Evolutionary conservation across 2,113 vertebrate species (phyloP), one percentile per base, ranked within the genome.

Genomic region (Pitta sordida): DNA sequence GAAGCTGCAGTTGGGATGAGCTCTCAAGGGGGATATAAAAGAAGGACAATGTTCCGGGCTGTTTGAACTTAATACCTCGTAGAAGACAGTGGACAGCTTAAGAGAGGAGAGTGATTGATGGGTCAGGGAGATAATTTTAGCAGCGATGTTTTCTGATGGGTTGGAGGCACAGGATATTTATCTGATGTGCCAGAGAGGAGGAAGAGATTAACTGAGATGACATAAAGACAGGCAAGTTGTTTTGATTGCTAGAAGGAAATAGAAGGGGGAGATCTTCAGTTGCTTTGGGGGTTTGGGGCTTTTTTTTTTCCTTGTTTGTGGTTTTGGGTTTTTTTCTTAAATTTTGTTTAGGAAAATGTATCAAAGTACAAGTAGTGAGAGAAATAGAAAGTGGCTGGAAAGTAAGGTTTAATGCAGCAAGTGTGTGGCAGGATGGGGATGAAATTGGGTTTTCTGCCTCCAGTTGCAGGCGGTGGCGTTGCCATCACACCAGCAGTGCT

Each of bases 111-210:
- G 78, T 91, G 90, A 77, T 49, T 69, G 87, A 85, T 76, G 63
- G 93, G 67, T 73, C 87, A 83, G 46, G 46, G 51, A 9, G 70
- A 37, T 91, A 69, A 83, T 83, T 90, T 94, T 89, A 96, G 93
- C 59, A 90, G 49, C 70, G 80, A 29, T 60, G 49, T 34, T 92
- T 93, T 94, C 37, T 92, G 79, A 67, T 73, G 75, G 55, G 59
- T 83, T 74, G 59, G 51, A 87, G 59, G 63, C 90, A 85, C 23
- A 26, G 94, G 91, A 30, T 91, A 34, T 9, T 79, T 84, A 43
- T 68, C 70, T 87, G 78, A 36, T 74, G 37, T 90, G 84, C 87
- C 75, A 83, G 78, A 56, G 77, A 93, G 53, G 24, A 86, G 83
- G 73, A 82, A 34, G 65, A 71, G 80, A 51, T 91, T 69, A 58